These are phyloP conservation scores for Chaetodon trifascialis DNA, from an alignment of 2,113 vertebrate species.

Conservation along the genomic window DNA sequence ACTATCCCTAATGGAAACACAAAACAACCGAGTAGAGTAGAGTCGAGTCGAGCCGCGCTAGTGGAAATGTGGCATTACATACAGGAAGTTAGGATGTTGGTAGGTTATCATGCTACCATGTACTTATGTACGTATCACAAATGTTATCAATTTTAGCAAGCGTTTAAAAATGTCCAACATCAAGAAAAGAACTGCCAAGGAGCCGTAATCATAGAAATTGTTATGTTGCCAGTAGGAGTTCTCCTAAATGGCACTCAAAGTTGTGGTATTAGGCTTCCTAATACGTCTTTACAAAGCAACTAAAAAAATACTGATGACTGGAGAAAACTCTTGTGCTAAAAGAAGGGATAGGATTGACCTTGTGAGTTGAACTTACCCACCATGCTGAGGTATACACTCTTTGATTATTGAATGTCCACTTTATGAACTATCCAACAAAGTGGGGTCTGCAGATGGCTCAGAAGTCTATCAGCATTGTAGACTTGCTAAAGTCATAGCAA, in stretches of 20 bases:
- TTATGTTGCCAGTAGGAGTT: background rate
- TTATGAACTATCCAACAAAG: background rate
- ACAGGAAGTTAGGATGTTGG: too few relatives aligned
- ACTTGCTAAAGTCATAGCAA: too few relatives aligned
- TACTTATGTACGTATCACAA: too few relatives aligned
- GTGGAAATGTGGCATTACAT: too few relatives aligned
- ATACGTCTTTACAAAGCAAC: background rate
- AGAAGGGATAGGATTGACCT: background rate
- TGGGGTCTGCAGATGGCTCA: background rate
- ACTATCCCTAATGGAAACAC: too few relatives aligned
- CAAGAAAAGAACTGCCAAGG: background rate
- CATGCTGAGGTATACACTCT: background rate
- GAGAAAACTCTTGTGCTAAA: background rate
- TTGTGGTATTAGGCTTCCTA: background rate
- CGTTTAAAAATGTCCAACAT: too few relatives aligned
- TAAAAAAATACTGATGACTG: background rate
- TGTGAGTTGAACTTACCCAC: background rate
- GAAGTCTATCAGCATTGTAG: too few relatives aligned
- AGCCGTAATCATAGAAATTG: background rate
- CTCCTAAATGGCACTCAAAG: slow-evolving; percentile 3
- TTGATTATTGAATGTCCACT: background rate
- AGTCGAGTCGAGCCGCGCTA: too few relatives aligned
- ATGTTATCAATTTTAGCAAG: too few relatives aligned
- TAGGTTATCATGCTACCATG: too few relatives aligned
- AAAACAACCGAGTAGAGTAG: too few relatives aligned